These are phyloP conservation scores for Calidris pugnax DNA, from an alignment of 2,113 vertebrate species.

Conservation along the genomic window DNA sequence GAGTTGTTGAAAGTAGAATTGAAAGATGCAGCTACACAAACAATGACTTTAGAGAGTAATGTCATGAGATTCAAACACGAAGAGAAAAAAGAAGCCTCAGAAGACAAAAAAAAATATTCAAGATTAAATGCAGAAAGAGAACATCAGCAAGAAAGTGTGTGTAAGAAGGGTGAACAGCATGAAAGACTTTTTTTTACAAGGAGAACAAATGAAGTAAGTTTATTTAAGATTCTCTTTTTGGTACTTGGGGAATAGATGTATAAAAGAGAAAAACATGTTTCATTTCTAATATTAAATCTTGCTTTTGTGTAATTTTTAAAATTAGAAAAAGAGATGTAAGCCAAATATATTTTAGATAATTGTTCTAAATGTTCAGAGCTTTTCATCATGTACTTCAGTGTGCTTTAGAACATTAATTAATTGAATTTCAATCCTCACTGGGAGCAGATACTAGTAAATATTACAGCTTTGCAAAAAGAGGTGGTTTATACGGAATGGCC, in stretches of 20 bases:
- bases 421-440: conserved; percentile 4
- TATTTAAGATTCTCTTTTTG: conserved; percentile 31
- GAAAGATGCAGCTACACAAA: conserved; percentile 71
- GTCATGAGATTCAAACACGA: background rate
- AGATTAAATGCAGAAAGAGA: conserved; percentile 13
- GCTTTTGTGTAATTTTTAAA: conserved; percentile 27
- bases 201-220: conserved; percentile 67
- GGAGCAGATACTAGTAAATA: conserved; percentile 4
- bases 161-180: background rate
- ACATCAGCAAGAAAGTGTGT: background rate
- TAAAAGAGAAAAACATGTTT: conserved; percentile 5
- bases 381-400: conserved; percentile 16
- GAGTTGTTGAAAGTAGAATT: conserved; percentile 56
- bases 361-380: conserved; percentile 29
- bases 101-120: conserved; percentile 18
- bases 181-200: background rate
- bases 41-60: conserved; percentile 26
- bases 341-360: conserved; percentile 39
- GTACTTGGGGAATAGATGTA: background rate
- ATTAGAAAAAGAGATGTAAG: conserved; percentile 16
- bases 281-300: conserved; percentile 37
- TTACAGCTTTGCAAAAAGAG: background rate
- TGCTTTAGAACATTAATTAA: conserved; percentile 46
- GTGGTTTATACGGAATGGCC: background rate
- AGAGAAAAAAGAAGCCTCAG: conserved; percentile 20